Conservation (phyloP, 2,113 vertebrate genomes). For the Catharus bicknelli region DNA sequence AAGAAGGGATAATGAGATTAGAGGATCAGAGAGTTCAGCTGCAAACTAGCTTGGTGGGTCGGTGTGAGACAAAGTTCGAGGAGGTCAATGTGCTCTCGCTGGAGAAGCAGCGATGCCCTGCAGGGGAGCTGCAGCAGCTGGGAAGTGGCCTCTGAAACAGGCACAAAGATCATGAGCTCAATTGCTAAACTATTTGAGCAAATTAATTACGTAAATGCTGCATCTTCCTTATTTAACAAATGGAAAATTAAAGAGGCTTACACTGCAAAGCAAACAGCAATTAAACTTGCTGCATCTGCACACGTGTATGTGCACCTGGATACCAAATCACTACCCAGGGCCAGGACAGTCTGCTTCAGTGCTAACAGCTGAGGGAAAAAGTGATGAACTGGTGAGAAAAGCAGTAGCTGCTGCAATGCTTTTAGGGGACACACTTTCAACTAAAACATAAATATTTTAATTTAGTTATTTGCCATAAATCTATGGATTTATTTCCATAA, state of each 20-base stretch:
- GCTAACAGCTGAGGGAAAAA: neutral
- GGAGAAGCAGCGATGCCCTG: neutral
- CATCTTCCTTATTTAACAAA: slow-evolving; percentile 33
- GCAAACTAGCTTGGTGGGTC: neutral
- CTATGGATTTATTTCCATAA: neutral
- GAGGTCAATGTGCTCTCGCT: neutral
- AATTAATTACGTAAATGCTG: slow-evolving; percentile 37
- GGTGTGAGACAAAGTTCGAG: neutral
- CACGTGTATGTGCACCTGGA: slow-evolving; percentile 29
- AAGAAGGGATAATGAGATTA: slow-evolving; percentile 11
- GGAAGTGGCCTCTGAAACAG: neutral
- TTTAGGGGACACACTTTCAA: neutral
- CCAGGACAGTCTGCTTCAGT: neutral
- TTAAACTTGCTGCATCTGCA: slow-evolving; percentile 39
- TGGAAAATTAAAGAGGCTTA: slow-evolving; percentile 40
- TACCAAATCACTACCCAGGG: neutral
- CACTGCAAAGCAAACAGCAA: slow-evolving; percentile 50
- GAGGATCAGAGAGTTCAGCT: neutral
- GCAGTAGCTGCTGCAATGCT: neutral
- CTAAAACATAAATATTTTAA: neutral
- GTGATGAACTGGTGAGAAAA: neutral
- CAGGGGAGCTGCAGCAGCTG: neutral
- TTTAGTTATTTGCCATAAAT: neutral
- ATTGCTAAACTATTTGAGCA: slow-evolving; percentile 9
- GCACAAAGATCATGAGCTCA: neutral